A percentile compares a stretch with the other conserved stretches of the same genome.
These are phyloP conservation scores for Periophthalmus modestus DNA, from an alignment of 2,113 vertebrate species.

Conservation along the genomic window DNA sequence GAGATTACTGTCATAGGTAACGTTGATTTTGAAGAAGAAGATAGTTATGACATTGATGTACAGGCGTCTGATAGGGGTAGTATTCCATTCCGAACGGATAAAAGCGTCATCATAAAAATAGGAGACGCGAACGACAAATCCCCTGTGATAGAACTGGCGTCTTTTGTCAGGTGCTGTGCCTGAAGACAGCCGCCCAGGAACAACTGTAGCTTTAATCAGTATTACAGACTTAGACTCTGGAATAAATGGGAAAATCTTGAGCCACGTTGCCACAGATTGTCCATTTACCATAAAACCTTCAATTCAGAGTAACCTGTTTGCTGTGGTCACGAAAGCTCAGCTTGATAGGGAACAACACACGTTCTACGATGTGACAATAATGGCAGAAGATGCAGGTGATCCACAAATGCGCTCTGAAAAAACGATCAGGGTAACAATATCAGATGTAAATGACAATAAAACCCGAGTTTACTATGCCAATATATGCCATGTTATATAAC, in stretches of 20 bases:
- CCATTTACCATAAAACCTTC: slow-evolving; percentile 70
- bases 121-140: slow-evolving; percentile 79
- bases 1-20: slow-evolving; percentile 54
- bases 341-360: slow-evolving; percentile 70
- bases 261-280: slow-evolving; percentile 40
- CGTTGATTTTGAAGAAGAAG: slow-evolving; percentile 61
- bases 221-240: slow-evolving; percentile 71
- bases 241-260: slow-evolving; percentile 64
- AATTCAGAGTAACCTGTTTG: slow-evolving; percentile 67
- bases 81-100: slow-evolving; percentile 37
- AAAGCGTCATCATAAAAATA: slow-evolving; percentile 70
- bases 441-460: slow-evolving; percentile 72
- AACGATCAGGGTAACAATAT: slow-evolving; percentile 57
- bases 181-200: slow-evolving; percentile 68
- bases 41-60: slow-evolving; percentile 63
- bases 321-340: slow-evolving; percentile 63
- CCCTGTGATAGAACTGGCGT: slow-evolving; percentile 71
- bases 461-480: slow-evolving; percentile 50
- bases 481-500: slow-evolving; percentile 52
- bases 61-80: slow-evolving; percentile 54
- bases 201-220: slow-evolving; percentile 69
- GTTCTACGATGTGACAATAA: slow-evolving; percentile 65
- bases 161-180: slow-evolving; percentile 60
- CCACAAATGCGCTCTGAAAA: slow-evolving; percentile 64
- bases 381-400: slow-evolving; percentile 66